Evolutionary conservation across 2,797 vertebrate species (phyloP), one percentile per base, ranked within the genome.

Genomic region (Epinephelus coioides): DNA sequence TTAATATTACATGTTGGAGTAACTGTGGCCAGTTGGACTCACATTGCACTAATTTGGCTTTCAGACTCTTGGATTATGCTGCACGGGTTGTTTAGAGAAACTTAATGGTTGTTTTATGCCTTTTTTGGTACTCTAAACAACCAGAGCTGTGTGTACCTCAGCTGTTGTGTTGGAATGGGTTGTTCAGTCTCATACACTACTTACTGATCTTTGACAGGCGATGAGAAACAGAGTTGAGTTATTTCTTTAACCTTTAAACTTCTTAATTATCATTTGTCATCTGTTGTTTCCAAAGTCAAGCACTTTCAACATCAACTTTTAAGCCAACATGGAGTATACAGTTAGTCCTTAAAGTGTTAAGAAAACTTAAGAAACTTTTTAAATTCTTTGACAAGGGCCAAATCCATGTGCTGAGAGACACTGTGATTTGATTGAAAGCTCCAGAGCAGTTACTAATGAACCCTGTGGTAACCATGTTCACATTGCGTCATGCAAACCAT

Each of bases 11-110:
- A 54, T 30, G 53, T 54, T 63, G 19, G 23, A 76, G 56, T 25
- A 77, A 61, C 50, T 51, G 50, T 23, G 17, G 69, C 73, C 73
- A 78, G 0, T 62, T 85, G 53, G 69, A 82, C 27, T 68, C 62
- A 9, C 47, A 47, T 10, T 60, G 62, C 59, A 72, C 54, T 78
- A n/a, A 50, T 65, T 86, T 76, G 46, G 70, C 49, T 73, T 69
- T 51, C 49, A 49, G 23, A 63, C 17, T 25, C 27, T 60, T 69
- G 49, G 51, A 78, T 78, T 70, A 40, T 40, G 27, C 50, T 55
- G 54, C 68, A 51, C 0, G 3, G 64, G 47, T 69, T 80, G 68
- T 70, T 76, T 51, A 66, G 40, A 76, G 68, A 79, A 61, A 44
- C 21, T 21, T 71, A 65, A 65, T 40, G 10, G 34, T 34, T 2